Evolutionary conservation across 2,113 vertebrate genomes (phyloP).

Genomic region (Carollia perspicillata): DNA sequence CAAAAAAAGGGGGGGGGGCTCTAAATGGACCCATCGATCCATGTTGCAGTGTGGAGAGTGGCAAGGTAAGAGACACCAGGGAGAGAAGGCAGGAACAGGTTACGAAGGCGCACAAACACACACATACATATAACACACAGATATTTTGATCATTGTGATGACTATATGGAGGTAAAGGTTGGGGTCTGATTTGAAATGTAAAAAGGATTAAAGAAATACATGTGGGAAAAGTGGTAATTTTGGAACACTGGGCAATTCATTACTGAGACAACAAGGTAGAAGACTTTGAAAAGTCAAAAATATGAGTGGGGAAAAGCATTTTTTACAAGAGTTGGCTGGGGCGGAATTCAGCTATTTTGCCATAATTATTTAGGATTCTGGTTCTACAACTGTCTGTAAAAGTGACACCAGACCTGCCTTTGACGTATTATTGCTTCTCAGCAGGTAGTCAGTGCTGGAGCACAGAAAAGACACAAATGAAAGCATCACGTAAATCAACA

Average conservation of each 20-base stretch:
- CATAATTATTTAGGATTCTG: neutral
- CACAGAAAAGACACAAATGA: neutral
- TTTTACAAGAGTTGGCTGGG: neutral
- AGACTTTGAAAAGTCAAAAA: neutral
- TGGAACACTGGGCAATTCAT: neutral
- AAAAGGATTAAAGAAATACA: neutral
- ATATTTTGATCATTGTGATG: neutral
- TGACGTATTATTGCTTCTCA: neutral
- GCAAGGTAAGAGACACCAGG: neutral
- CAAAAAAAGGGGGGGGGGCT: neutral
- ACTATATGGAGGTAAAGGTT: neutral
- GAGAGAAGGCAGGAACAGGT: neutral
- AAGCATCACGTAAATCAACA: neutral
- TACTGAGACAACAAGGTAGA: neutral
- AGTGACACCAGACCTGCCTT: neutral
- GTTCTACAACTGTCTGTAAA: neutral
- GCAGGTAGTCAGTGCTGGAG: neutral
- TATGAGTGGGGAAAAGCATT: neutral
- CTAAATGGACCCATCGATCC: neutral
- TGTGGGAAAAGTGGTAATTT: neutral
- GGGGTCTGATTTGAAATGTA: neutral
- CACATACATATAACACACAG: neutral
- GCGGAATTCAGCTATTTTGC: neutral
- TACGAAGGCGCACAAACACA: neutral
- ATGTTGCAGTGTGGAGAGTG: neutral